These are phyloP conservation scores for Hemibagrus wyckioides DNA, from an alignment of 2,113 vertebrate species.

Conservation along the genomic window DNA sequence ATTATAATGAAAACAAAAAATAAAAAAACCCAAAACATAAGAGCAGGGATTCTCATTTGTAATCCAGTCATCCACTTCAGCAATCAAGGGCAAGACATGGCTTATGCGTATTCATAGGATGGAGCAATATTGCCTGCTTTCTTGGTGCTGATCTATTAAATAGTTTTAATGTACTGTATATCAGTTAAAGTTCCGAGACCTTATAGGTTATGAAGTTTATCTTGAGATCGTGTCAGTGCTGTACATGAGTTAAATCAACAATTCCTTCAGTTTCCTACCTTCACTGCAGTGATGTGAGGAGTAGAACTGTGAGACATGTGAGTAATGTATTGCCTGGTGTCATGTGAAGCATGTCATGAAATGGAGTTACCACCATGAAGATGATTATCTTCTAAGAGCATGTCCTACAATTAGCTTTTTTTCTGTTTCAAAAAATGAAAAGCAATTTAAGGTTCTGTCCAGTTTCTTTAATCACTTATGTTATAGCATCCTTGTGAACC, in stretches of 20 bases:
- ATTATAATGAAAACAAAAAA: slow-evolving; percentile 26
- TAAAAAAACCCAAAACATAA: slow-evolving; percentile 3
- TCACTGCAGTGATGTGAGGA: neutral
- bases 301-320: neutral
- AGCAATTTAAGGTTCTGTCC: neutral
- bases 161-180: slow-evolving; percentile 2
- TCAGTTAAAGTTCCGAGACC: neutral
- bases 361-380: neutral
- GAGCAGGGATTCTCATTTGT: slow-evolving; percentile 42
- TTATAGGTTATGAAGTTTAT: neutral
- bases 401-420: neutral
- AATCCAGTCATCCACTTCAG: slow-evolving; percentile 42
- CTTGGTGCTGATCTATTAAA: neutral
- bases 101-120: slow-evolving; percentile 17
- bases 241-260: neutral
- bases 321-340: neutral
- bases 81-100: slow-evolving; percentile 18
- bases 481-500: too few species aligned
- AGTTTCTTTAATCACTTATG: neutral
- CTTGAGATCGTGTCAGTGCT: neutral
- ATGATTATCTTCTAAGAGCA: neutral
- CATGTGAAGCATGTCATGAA: neutral
- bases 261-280: too few species aligned
- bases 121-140: neutral
- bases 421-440: neutral